Base-by-base conservation (phyloP, 2,113 vertebrate species). In the Etheostoma spectabile region DNA sequence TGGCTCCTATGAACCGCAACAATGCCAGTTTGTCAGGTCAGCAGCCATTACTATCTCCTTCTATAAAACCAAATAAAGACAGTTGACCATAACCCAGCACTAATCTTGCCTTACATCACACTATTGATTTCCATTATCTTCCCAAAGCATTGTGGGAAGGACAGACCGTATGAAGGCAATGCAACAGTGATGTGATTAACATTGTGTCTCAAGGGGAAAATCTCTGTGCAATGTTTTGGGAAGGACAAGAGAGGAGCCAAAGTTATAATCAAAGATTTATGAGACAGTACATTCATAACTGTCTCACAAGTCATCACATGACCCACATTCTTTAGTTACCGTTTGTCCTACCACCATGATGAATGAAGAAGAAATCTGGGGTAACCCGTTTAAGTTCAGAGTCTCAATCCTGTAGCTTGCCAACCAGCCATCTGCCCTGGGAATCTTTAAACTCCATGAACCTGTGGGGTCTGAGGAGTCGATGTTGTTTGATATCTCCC, bases 21-120 rank as follows among this genome's bases (percentile, higher is more conserved):
- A 52, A 59, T 59, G n/a, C 22, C 38, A 67, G 38, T 74, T 78
- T 71, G 38, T 87, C 74, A 45, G 42, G 46, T 76, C 10, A 7
- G 55, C 18, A 8, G 35, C 59, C 13, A 8, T 8, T 5, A 22
- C 19, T 30, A 48, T 68, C 38, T 35, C 14, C 60, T 19, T 45
- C 45, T 22, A 45, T 38, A 53, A 52, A 60, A 52, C 49, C 22
- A 33, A 57, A 55, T 15, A 21, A 74, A 68, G n/a, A 60, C 4
- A 8, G 24, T 19, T 70, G 59, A 79, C n/a, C 27, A 51, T n/a
- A 51, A 52, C 48, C 35, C 35, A 27, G 51, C 6, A 30, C 21
- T 10, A 35, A 59, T 57, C 8, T 21, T 24, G 12, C 53, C 27
- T 79, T 56, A 22, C 33, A 67, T 46, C 55, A 83, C 38, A n/a